phyloP scores from a whole-genome alignment of 2,888 invertebrate genomes.

The Gisinianus flammeolus region DNA sequence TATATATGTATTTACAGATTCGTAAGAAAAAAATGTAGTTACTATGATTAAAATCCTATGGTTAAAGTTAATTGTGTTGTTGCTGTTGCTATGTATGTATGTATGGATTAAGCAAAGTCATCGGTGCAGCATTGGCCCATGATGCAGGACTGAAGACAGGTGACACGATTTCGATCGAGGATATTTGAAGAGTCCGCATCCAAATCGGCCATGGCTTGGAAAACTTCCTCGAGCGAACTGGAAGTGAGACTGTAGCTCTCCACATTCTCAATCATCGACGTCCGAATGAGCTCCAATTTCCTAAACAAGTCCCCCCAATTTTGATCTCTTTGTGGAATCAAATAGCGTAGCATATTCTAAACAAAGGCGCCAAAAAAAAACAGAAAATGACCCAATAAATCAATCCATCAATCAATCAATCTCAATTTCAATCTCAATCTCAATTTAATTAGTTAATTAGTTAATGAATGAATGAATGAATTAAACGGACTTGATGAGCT shows the following conservation, averaged over 20 bases:
- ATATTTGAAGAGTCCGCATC: conserved; percentile 38
- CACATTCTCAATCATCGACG: conserved; percentile 20
- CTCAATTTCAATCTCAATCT: no score
- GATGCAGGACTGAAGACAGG: conserved; percentile 32
- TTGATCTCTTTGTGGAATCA: conserved; percentile 39
- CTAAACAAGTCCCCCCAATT: conserved; percentile 39
- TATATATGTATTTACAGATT: no score
- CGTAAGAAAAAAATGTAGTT: no score
- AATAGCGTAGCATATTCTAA: conserved; percentile 35
- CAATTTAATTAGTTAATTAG: neutral
- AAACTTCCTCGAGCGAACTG: conserved; percentile 42
- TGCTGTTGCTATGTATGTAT: neutral
- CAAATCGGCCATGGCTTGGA: conserved; percentile 38
- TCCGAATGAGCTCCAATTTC: conserved; percentile 37
- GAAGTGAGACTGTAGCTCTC: conserved; percentile 40
- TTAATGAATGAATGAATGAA: neutral
- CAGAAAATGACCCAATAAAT: no score
- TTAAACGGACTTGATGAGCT: conserved; percentile 29
- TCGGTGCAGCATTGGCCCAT: conserved; percentile 43
- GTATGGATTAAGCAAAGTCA: conserved; percentile 36
- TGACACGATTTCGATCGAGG: conserved; percentile 20
- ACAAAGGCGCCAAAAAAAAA: neutral
- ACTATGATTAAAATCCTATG: neutral
- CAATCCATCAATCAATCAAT: no score
- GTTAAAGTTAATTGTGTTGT: neutral